These are phyloP conservation scores for Lithophane leautieri DNA, from an alignment of 2,888 invertebrate species.

Conservation along the genomic window DNA sequence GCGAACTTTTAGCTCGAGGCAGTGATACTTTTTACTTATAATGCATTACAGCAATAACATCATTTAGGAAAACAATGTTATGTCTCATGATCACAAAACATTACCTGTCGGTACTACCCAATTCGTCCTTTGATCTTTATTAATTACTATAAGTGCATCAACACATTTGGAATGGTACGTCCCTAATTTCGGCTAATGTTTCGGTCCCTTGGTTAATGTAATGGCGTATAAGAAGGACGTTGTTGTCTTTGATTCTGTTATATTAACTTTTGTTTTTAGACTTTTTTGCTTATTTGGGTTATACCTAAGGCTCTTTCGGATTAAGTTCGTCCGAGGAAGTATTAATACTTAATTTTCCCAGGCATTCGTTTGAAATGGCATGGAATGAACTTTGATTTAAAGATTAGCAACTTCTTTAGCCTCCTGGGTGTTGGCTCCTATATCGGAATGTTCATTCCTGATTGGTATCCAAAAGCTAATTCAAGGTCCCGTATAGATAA, in stretches of 20 bases:
- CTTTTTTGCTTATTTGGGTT: background rate
- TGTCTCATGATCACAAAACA: constrained; percentile 8
- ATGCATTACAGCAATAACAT: background rate
- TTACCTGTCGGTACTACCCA: background rate
- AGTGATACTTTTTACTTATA: too few species aligned
- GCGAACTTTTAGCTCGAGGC: background rate
- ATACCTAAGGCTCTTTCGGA: too few species aligned
- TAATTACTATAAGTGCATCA: constrained; percentile 55
- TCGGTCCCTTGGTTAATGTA: constrained; percentile 21
- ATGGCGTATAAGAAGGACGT: constrained; percentile 2
- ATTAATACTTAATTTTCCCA: too few species aligned
- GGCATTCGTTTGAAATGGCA: too few species aligned
- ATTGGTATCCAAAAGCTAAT: background rate
- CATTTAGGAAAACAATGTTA: background rate
- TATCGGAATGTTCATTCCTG: background rate
- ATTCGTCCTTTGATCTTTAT: constrained; percentile 33
- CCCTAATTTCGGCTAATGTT: constrained; percentile 33
- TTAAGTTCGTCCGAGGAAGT: background rate
- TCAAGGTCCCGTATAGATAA: background rate
- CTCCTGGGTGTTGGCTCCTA: too few species aligned
- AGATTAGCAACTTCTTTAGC: background rate
- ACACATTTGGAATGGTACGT: constrained; percentile 36
- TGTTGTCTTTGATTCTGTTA: constrained; percentile 22
- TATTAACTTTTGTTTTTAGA: background rate
- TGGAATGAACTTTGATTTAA: too few species aligned